Base-by-base conservation (phyloP, 2,888 invertebrate species). In the Eupithecia abbreviata region DNA sequence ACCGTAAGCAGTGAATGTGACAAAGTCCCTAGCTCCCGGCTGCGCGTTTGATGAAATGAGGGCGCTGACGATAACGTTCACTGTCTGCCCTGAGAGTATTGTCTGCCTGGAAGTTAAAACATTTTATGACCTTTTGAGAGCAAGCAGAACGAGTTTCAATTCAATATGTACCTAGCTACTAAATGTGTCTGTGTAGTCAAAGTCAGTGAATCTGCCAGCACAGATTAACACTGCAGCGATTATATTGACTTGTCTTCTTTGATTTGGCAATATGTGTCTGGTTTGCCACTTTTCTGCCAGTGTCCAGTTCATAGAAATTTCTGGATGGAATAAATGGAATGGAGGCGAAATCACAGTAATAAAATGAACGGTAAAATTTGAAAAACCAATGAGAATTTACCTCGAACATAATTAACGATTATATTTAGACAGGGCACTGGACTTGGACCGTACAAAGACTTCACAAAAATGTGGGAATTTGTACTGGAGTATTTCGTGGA, bases 1-100 rank as follows among this genome's bases (percentile, higher is more conserved):
- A 93, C 96, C 96, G 66, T 91, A 94, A 41, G 96, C 96, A 0
- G 95, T 96, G 80, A 97, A 97, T 0, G 96, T 96, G 79, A 97
- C 95, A 55, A 95, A 92, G 80, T 97, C 97, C 9, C 95, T 93
- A 7, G 95, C 95, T 0, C 96, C 96, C 0, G 94, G 90, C n/a
- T 94, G 91, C 0, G 95, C 92, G 69, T 90, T 85, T 12, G 92
- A 77, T 0, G 95, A 92, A 66, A 96, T 92, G 1, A 90, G 85
- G 0, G 95, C 86, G 3, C 93, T 95, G 0, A 97, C 95, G 0
- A 96, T 94, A 7, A 96, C 96, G 18, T 95, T 96, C 0, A 87
- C 88, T 0, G 96, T 96, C 87, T 96, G 96, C 3, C 95, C 95
- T 0, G 96, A 91, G 9, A 87, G 87, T 73, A 96, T 81, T 4